Conservation (phyloP, 2,888 invertebrate species). For the Cecidostiba fungosa region DNA sequence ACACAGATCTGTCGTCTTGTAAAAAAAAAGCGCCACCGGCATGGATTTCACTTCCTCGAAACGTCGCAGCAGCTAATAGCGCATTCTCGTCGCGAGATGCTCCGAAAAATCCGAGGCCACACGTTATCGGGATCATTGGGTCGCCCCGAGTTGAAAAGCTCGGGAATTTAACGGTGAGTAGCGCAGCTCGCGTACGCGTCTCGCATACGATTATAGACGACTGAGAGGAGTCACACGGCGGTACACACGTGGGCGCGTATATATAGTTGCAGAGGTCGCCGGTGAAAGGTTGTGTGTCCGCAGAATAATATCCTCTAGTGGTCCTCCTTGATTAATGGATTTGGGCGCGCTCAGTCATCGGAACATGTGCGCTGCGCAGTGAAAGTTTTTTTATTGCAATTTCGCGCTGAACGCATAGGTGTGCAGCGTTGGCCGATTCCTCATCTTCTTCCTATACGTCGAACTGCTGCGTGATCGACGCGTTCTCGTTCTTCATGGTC, state of each 20-base stretch:
- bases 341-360: constrained; percentile 38
- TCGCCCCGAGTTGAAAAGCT: constrained; percentile 61
- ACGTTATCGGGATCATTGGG: constrained; percentile 75
- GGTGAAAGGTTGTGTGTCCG: neutral
- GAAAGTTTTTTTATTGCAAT: constrained; percentile 56
- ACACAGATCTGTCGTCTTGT: neutral
- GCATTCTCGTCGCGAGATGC: constrained; percentile 14
- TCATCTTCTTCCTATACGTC: neutral
- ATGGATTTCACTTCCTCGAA: constrained; percentile 10
- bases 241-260: constrained; percentile 49
- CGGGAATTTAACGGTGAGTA: constrained; percentile 35
- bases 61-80: neutral
- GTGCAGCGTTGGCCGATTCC: neutral
- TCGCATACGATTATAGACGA: constrained; percentile 59
- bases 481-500: constrained; percentile 47
- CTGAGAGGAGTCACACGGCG: constrained; percentile 41
- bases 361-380: constrained; percentile 26
- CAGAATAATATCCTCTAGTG: neutral
- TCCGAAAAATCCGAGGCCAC: constrained; percentile 64
- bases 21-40: neutral
- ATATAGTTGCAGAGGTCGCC: neutral
- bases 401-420: neutral
- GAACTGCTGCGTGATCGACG: neutral
- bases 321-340: neutral
- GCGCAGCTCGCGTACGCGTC: constrained; percentile 55